Conservation (phyloP, 2,888 invertebrate genomes). For the Epinotia bilunana region DNA sequence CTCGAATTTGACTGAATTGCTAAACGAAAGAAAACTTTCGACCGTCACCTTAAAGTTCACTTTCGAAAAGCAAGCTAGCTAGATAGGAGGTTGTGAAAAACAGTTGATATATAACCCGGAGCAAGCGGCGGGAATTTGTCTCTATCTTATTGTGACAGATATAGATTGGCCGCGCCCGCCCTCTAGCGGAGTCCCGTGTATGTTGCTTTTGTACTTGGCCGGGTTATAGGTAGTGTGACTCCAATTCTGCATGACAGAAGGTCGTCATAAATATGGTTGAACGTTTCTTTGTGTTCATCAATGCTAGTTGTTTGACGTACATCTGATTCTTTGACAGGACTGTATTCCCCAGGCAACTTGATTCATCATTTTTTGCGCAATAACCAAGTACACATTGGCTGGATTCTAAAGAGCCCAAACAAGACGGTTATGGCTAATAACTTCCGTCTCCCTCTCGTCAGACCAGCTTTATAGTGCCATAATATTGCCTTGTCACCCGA, state of each 20-base stretch:
- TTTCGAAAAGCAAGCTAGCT: background rate
- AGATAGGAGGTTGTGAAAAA: background rate
- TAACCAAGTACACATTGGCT: too few relatives aligned
- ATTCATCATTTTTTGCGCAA: too few relatives aligned
- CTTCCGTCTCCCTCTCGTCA: too few relatives aligned
- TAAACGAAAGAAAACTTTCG: background rate
- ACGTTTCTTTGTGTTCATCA: too few relatives aligned
- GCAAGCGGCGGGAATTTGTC: constrained; percentile 59
- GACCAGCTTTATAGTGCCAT: too few relatives aligned
- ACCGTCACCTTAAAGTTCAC: background rate
- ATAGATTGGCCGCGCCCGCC: constrained; percentile 60
- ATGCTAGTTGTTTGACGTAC: too few relatives aligned
- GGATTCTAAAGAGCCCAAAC: too few relatives aligned
- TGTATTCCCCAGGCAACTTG: too few relatives aligned
- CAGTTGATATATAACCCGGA: constrained; percentile 17
- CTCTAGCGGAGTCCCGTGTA: constrained; percentile 48
- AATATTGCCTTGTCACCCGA: too few relatives aligned
- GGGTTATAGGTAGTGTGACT: background rate
- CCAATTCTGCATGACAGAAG: background rate
- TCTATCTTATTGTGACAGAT: constrained; percentile 68
- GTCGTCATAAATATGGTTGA: too few relatives aligned
- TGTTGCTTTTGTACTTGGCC: constrained; percentile 13
- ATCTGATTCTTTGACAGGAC: too few relatives aligned
- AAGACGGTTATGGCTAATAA: too few relatives aligned
- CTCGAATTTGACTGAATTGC: background rate